Base-by-base conservation (phyloP, 2,888 invertebrate species). In the Lamellibrachia satsuma region DNA sequence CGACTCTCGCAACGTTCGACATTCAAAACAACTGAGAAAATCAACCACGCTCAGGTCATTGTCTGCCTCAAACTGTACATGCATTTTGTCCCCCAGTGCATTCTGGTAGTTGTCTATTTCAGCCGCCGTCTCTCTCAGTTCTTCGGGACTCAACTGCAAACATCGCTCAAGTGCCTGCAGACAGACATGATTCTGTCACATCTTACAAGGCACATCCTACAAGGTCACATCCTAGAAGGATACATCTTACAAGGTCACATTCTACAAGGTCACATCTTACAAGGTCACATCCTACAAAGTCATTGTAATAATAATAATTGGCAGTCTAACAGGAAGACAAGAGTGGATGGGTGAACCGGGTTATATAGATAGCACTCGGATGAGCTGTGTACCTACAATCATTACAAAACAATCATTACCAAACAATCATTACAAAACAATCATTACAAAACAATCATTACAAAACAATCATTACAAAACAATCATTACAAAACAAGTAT, bases 21-120 rank as follows among this genome's bases (percentile, higher is more conserved):
- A 96, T 6, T 95, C 94, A 93, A 96, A 96, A 93, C 96, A 96
- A 92, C 94, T 94, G 9, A 96, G 95, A 93, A 95, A 96, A 11
- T 94, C 95, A 11, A 95, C 94, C 52, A 95, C 94, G 22, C 94
- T 94, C 92, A 95, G 93, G 2, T 9, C 9, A 8, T 91, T n/a
- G 51, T 92, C 92, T 4, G 57, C 90, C 39, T 91, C 52, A 75
- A 93, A 93, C n/a, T 27, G 55, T 39, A 93, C 93, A 8, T 90
- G 91, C 9, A 52, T 51, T 7, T 11, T 52, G 27, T 39, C 75
- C n/a, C 75, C 75, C 75, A 75, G 75, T 75, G 75, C 75, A 75
- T 75, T 75, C 75, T 75, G 60, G 92, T 93, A 93, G n/a, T 60
- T 92, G 27, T 93, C 93, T 51, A 93, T 90, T 90, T 93, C 92